Evolutionary conservation across 2,888 invertebrate genomes (phyloP).

Genomic region (Scelioninae gen. 2): DNA sequence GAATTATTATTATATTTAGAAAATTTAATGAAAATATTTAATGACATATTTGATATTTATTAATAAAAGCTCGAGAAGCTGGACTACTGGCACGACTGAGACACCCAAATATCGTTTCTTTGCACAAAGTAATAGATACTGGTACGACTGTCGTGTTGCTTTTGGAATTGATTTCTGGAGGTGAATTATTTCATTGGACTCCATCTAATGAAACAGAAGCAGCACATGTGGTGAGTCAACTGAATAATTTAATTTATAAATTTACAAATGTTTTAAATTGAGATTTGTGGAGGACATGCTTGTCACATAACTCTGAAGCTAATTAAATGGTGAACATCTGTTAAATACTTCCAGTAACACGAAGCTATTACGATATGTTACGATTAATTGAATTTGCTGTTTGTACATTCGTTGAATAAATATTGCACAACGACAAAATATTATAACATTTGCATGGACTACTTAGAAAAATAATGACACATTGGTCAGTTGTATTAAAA

Average conservation of each 20-base stretch:
- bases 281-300: neutral
- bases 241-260: neutral
- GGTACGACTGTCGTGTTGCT: constrained; percentile 79
- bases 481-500: neutral
- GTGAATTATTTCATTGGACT: constrained; percentile 80
- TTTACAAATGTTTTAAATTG: neutral
- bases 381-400: constrained; percentile 15
- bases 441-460: neutral
- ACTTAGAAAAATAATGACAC: constrained; percentile 20
- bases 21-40: too few relatives aligned
- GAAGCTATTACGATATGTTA: neutral
- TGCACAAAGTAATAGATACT: constrained; percentile 80
- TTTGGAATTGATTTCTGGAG: constrained; percentile 81
- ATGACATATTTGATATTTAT: too few relatives aligned
- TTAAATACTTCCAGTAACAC: constrained; percentile 14
- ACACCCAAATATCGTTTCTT: constrained; percentile 80
- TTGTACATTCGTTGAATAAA: constrained; percentile 18
- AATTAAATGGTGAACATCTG: constrained; percentile 12
- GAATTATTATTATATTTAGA: neutral
- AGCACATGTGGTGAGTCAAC: constrained; percentile 77
- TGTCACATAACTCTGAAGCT: neutral
- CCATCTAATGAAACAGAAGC: constrained; percentile 79
- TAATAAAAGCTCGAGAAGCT: constrained; percentile 76
- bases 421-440: constrained; percentile 23
- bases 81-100: constrained; percentile 77